phyloP scores from a whole-genome alignment of 2,113 vertebrate genomes.

The Daboia siamensis region DNA sequence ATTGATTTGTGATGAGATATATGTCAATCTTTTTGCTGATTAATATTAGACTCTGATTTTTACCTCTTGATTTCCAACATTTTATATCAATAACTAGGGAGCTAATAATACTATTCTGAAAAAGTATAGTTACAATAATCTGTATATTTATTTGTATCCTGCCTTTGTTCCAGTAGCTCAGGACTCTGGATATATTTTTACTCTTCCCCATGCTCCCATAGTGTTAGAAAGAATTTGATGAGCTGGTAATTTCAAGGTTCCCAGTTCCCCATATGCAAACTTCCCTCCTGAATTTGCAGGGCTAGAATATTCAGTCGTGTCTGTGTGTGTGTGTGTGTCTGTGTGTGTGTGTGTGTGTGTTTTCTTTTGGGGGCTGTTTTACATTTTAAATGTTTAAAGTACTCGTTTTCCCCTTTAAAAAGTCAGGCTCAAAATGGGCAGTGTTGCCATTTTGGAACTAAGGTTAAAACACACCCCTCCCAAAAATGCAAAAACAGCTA shows the following conservation, averaged over 20 bases:
- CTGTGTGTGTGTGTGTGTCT: background rate
- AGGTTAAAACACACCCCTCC: background rate
- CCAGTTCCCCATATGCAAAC: background rate
- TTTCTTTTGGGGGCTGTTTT: background rate
- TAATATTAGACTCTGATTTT: background rate
- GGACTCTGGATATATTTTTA: background rate
- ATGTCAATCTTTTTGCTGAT: background rate
- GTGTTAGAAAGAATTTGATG: background rate
- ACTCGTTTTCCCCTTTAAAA: background rate
- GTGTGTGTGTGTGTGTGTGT: too few relatives aligned
- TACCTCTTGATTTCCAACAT: background rate
- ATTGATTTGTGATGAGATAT: background rate
- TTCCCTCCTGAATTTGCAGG: background rate
- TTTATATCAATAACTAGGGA: background rate
- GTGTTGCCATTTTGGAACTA: background rate
- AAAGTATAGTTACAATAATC: background rate
- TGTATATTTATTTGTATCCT: background rate
- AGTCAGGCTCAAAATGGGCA: background rate
- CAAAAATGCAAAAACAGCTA: background rate
- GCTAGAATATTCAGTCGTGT: background rate
- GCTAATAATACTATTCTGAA: background rate
- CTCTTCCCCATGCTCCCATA: background rate
- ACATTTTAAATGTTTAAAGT: background rate
- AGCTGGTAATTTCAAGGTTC: background rate
- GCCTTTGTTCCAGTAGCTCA: background rate